Conservation (phyloP, 2,797 vertebrate genomes). For the Oreochromis grahami region DNA sequence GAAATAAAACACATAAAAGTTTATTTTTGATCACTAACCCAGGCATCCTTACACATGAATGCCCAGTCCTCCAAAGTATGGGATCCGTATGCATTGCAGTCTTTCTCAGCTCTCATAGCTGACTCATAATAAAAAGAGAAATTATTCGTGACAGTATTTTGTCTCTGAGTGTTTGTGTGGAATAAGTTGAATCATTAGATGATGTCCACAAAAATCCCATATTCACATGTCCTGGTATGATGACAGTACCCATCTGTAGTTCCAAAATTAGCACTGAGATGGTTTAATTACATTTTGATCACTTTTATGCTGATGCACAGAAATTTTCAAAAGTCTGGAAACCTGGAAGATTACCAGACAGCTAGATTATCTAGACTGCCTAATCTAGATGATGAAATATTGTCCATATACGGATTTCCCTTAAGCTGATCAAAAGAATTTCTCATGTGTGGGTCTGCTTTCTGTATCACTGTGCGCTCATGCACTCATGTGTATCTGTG, state of each 20-base stretch:
- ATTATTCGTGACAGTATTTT: neutral
- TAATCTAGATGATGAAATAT: constrained; percentile 68
- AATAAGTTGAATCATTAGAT: constrained; percentile 1
- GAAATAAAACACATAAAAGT: neutral
- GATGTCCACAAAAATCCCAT: neutral
- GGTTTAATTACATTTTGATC: neutral
- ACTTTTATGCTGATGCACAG: neutral
- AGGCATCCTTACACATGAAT: neutral
- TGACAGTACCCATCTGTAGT: neutral
- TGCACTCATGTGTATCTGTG: neutral
- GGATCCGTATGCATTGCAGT: neutral
- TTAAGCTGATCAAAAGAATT: constrained; percentile 62
- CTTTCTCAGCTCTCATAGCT: neutral
- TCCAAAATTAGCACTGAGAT: neutral
- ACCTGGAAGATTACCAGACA: constrained; percentile 17
- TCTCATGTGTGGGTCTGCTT: constrained; percentile 15
- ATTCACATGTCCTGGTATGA: neutral
- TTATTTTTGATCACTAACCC: neutral
- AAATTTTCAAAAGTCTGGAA: neutral
- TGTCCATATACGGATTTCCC: constrained; percentile 54
- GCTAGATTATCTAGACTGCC: constrained; percentile 12
- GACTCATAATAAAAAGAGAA: neutral
- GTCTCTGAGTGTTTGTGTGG: neutral
- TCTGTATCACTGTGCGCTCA: constrained; percentile 11
- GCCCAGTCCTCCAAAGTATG: neutral